Evolutionary conservation across 1,140 invertebrate genomes (phyloP).

Genomic region (Stegodyphus mimosarum): DNA sequence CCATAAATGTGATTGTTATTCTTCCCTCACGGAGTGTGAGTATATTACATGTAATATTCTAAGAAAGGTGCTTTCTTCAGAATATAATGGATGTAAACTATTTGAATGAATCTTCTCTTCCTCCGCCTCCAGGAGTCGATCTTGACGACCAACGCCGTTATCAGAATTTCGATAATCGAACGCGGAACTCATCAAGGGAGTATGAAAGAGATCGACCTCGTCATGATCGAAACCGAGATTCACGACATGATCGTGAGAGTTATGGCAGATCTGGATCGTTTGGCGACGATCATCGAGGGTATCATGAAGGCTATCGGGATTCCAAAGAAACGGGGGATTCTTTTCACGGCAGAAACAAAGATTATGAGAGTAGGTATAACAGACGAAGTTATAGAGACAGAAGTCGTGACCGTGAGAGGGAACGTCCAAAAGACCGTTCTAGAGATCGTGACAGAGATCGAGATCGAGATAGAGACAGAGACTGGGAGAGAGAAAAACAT

Average conservation of each 20-base stretch:
- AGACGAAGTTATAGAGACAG: slow-evolving; percentile 26
- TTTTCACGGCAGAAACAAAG: slow-evolving; percentile 8
- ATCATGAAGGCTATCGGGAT: slow-evolving; percentile 8
- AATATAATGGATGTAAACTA: too few relatives aligned
- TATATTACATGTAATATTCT: too few relatives aligned
- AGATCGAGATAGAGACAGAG: slow-evolving; percentile 60
- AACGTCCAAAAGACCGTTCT: slow-evolving; percentile 57
- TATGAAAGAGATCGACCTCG: slow-evolving; percentile 29
- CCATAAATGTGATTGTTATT: too few relatives aligned
- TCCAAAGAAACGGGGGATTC: slow-evolving; percentile 9
- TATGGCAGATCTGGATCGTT: neutral
- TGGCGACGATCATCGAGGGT: neutral
- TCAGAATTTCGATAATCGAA: slow-evolving; percentile 12
- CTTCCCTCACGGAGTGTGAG: too few relatives aligned
- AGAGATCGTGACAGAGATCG: slow-evolving; percentile 62
- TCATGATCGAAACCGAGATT: slow-evolving; percentile 35
- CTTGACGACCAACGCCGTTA: slow-evolving; percentile 20
- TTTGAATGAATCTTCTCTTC: slow-evolving; percentile 6
- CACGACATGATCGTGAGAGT: slow-evolving; percentile 24
- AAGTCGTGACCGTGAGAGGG: slow-evolving; percentile 38
- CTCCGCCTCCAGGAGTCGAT: slow-evolving; percentile 52
- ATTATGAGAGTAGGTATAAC: slow-evolving; percentile 10
- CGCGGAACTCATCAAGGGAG: slow-evolving; percentile 20
- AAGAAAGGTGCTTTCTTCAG: too few relatives aligned
- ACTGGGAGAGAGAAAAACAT: slow-evolving; percentile 58